Conservation (phyloP, 2,113 vertebrate species). For the Falco punctatus region DNA sequence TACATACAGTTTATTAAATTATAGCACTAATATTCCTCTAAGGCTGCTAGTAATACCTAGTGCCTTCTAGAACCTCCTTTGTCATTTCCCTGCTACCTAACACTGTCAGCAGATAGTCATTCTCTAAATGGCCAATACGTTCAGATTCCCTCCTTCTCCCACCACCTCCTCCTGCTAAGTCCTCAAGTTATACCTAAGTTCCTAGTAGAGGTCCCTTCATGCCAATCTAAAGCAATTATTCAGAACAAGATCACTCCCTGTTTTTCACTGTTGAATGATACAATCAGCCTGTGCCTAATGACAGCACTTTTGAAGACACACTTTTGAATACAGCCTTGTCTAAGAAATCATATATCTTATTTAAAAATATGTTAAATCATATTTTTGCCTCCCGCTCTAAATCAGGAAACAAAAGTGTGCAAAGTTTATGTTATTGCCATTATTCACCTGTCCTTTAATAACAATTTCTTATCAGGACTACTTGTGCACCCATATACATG, state of each 20-base stretch:
- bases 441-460: neutral
- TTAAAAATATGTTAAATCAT: neutral
- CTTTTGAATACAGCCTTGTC: neutral
- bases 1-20: neutral
- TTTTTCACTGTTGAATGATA: neutral
- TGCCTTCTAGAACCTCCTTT: neutral
- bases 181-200: neutral
- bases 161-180: neutral
- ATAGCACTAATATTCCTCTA: neutral
- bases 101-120: neutral
- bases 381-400: neutral
- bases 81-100: neutral
- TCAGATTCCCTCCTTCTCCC: neutral
- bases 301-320: neutral
- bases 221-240: neutral
- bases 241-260: neutral
- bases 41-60: neutral
- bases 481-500: neutral
- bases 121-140: neutral
- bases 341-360: neutral
- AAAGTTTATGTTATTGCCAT: neutral
- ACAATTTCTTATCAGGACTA: neutral
- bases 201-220: neutral
- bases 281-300: neutral
- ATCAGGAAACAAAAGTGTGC: neutral